A percentile compares a stretch with the other conserved stretches of the same genome.
These are phyloP conservation scores for Creontiades dilutus DNA, from an alignment of 2,888 invertebrate genomes.

Conservation along the genomic window DNA sequence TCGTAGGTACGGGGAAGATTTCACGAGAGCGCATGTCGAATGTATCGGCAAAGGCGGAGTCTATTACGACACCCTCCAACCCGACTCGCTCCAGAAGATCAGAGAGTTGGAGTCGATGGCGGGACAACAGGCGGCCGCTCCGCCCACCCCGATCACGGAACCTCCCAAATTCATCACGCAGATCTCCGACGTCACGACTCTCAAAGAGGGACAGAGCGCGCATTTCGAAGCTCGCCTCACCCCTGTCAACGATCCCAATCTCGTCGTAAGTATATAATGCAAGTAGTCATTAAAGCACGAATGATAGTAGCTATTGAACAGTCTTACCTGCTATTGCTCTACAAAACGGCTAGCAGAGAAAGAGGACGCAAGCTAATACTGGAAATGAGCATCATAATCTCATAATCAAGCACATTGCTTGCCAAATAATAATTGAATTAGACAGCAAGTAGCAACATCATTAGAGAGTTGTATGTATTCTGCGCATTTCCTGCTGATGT, in stretches of 20 bases:
- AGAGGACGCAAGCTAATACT: too few species aligned
- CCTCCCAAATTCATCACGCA: constrained; percentile 95
- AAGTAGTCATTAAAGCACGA: neutral
- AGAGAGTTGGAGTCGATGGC: constrained; percentile 89
- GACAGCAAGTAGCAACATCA: too few species aligned
- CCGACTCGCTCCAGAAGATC: constrained; percentile 92
- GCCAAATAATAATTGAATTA: too few species aligned
- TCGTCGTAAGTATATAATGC: constrained; percentile 81
- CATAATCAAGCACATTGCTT: too few species aligned
- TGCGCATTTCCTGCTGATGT: too few species aligned
- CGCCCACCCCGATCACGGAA: constrained; percentile 83
- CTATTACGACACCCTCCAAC: constrained; percentile 92
- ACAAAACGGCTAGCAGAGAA: too few species aligned
- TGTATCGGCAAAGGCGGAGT: constrained; percentile 92
- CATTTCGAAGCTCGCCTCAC: constrained; percentile 95
- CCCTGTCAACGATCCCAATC: constrained; percentile 95
- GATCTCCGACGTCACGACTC: constrained; percentile 88
- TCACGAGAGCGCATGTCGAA: constrained; percentile 89
- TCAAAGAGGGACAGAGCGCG: constrained; percentile 96
- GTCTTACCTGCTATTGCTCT: too few species aligned
- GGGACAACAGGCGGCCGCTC: constrained; percentile 83
- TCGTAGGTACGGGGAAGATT: constrained; percentile 88
- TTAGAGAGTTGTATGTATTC: too few species aligned
- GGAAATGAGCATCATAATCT: too few species aligned
- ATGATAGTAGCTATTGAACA: neutral